Percentiles rank a stretch among this genome's conserved stretches.
Evolutionary conservation across 2,797 vertebrate species (phyloP).

Genomic region (Aselliscus stoliczkanus): DNA sequence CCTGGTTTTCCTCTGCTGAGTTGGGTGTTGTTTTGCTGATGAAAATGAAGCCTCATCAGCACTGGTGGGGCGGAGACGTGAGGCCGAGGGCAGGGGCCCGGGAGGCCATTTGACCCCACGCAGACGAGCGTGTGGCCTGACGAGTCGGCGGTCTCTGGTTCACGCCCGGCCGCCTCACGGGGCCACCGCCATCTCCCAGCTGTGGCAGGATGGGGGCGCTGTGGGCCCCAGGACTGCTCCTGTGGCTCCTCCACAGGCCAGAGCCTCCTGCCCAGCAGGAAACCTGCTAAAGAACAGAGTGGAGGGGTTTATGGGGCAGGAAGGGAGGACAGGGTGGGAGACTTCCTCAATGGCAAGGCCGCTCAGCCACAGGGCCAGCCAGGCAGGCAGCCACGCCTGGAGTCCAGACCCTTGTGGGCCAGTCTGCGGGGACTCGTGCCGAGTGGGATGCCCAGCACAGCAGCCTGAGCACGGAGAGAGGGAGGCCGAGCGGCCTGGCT

Average conservation of each 20-base stretch:
- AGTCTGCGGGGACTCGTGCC: neutral
- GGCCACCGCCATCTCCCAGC: too few species aligned
- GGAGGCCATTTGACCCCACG: fast-evolving
- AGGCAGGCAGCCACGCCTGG: neutral
- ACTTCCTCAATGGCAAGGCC: neutral
- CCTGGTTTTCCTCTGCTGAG: neutral
- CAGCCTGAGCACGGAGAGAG: too few species aligned
- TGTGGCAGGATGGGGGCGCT: neutral
- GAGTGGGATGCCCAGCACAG: fast-evolving
- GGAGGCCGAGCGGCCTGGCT: fast-evolving
- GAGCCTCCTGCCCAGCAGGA: neutral
- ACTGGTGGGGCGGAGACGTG: fast-evolving
- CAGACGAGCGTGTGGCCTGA: neutral
- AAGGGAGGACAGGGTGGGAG: neutral
- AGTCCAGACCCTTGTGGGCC: neutral
- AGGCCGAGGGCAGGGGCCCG: neutral
- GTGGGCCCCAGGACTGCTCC: neutral
- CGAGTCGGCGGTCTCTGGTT: neutral
- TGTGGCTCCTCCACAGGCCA: fast-evolving
- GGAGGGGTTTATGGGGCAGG: neutral
- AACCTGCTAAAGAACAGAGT: neutral
- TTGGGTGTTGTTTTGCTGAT: neutral
- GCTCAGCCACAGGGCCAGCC: too few species aligned
- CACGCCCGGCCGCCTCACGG: fast-evolving
- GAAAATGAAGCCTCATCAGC: too few species aligned